Percentiles rank a stretch among this genome's conserved stretches.
Evolutionary conservation across 2,113 vertebrate genomes (phyloP).

Genomic region (Caranx ignobilis): DNA sequence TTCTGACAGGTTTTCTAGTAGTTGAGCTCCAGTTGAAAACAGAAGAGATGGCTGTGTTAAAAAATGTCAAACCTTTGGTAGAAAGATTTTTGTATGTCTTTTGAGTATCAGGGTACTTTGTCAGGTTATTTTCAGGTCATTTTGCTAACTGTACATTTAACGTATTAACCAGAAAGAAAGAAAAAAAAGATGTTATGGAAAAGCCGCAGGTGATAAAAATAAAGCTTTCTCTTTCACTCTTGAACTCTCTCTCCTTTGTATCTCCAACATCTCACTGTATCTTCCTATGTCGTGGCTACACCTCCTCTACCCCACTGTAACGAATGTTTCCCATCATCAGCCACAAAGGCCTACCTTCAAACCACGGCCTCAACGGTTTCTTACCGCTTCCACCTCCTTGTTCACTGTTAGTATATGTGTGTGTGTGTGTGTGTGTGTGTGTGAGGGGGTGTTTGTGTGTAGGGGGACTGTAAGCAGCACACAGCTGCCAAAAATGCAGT

Average conservation of each 20-base stretch:
- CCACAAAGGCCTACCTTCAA: slow-evolving; percentile 92
- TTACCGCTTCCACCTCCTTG: slow-evolving; percentile 92
- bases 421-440: slow-evolving; percentile 27
- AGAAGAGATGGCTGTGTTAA: background rate
- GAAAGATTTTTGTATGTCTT: no score
- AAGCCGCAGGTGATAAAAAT: background rate
- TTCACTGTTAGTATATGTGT: slow-evolving; percentile 32
- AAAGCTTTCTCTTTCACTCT: slow-evolving; percentile 7
- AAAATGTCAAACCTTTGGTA: background rate
- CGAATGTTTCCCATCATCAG: slow-evolving; percentile 92
- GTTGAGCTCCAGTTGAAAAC: background rate
- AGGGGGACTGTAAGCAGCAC: slow-evolving; percentile 60
- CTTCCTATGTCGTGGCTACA: slow-evolving; percentile 32
- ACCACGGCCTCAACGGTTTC: slow-evolving; percentile 93
- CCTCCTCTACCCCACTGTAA: slow-evolving; percentile 83
- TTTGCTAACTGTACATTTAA: background rate
- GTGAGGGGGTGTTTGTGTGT: slow-evolving; percentile 1
- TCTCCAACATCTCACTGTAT: background rate
- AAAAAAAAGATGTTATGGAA: background rate
- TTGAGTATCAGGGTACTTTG: no score
- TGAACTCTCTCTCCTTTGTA: background rate
- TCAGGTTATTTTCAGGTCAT: no score
- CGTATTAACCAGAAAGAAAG: background rate
- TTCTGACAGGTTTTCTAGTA: background rate
- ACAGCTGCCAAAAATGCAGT: slow-evolving; percentile 75